A percentile compares a stretch with the other conserved stretches of the same genome.
These are phyloP conservation scores for Rhineura floridana DNA, from an alignment of 2,113 vertebrate genomes.

Conservation along the genomic window DNA sequence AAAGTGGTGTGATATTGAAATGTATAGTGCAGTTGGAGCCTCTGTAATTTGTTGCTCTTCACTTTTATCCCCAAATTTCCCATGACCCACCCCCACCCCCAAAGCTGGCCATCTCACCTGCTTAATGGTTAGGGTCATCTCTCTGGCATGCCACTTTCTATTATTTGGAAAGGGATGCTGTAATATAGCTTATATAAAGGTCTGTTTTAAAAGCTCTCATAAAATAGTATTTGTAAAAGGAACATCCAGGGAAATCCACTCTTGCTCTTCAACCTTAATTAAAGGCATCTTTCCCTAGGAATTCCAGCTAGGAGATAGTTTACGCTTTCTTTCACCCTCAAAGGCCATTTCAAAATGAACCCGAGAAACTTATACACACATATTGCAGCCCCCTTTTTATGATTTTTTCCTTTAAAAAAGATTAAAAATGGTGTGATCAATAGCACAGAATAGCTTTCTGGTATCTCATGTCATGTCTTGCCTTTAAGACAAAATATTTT, in stretches of 20 bases:
- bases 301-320: slow-evolving; percentile 26
- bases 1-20: too few species aligned
- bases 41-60: too few species aligned
- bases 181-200: background rate
- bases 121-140: background rate
- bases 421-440: slow-evolving; percentile 60
- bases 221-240: slow-evolving; percentile 44
- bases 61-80: too few species aligned
- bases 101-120: background rate
- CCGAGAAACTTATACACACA: background rate
- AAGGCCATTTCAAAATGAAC: slow-evolving; percentile 33
- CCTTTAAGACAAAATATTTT: slow-evolving; percentile 42
- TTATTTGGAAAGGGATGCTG: slow-evolving; percentile 6
- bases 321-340: slow-evolving; percentile 22
- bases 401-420: slow-evolving; percentile 21
- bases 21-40: too few species aligned
- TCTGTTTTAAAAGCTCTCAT: slow-evolving; percentile 25
- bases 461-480: background rate
- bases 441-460: slow-evolving; percentile 40
- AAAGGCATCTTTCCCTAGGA: slow-evolving; percentile 55
- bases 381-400: slow-evolving; percentile 29
- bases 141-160: background rate
- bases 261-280: slow-evolving; percentile 58
- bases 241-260: slow-evolving; percentile 47
- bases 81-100: too few species aligned